Evolutionary conservation across 2,888 invertebrate genomes (phyloP).

Genomic region (Thelaira solivaga): DNA sequence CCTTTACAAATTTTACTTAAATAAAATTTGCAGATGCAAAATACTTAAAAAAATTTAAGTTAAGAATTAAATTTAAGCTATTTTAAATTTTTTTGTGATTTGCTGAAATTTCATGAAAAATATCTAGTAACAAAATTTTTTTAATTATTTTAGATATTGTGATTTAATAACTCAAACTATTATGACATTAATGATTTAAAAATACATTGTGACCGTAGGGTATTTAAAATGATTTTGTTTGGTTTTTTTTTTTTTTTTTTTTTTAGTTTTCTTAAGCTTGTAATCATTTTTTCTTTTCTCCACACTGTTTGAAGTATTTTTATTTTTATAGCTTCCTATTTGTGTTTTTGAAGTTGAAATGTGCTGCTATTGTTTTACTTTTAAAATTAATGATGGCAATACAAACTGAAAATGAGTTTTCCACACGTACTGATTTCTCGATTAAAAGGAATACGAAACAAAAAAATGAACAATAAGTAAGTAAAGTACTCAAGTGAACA

Average conservation of each 20-base stretch:
- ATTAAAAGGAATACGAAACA: background rate
- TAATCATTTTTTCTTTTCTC: background rate
- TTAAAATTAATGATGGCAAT: constrained; percentile 56
- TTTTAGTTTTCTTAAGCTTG: background rate
- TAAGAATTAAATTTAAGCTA: no score
- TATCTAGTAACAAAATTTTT: no score
- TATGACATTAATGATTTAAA: no score
- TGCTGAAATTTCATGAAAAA: no score
- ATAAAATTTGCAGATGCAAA: no score
- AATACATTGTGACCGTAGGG: no score
- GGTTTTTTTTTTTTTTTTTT: background rate
- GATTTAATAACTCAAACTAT: no score
- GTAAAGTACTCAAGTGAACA: constrained; percentile 19
- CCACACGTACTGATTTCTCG: constrained; percentile 26
- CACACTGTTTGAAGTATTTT: constrained; percentile 39
- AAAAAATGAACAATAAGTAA: constrained; percentile 18
- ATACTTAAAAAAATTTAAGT: no score
- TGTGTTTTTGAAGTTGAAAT: constrained; percentile 44
- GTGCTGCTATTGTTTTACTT: constrained; percentile 49
- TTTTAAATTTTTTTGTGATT: no score
- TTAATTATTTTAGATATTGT: no score
- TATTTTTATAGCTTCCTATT: constrained; percentile 51
- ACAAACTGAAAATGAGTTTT: constrained; percentile 47
- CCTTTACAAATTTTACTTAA: no score
- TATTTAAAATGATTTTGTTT: no score